Evolutionary conservation across 2,113 vertebrate genomes (phyloP).

Genomic region (Heterotilapia buettikoferi): DNA sequence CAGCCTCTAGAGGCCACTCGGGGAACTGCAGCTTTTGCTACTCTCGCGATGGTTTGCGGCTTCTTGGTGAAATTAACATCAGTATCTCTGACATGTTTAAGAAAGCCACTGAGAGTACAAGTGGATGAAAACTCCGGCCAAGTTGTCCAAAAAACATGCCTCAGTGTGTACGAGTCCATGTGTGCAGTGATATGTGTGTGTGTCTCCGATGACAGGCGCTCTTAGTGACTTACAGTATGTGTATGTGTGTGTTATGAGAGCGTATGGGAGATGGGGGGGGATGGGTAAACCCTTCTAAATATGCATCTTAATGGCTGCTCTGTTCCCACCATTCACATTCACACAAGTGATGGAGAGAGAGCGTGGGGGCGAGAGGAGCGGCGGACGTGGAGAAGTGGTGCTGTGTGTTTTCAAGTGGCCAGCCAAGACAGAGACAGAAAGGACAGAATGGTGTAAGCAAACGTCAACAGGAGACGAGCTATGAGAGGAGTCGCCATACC

Average conservation of each 20-base stretch:
- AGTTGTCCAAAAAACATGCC: conserved; percentile 23
- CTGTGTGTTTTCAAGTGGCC: conserved; percentile 45
- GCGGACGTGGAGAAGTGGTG: conserved; percentile 25
- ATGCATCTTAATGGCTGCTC: conserved; percentile 56
- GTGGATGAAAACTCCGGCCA: background rate
- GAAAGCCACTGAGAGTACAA: background rate
- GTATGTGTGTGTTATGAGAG: conserved; percentile 49
- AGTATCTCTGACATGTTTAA: background rate
- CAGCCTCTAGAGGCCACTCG: background rate
- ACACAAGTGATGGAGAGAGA: conserved; percentile 37
- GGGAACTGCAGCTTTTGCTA: background rate
- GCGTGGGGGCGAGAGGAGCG: background rate
- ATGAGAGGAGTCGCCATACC: conserved; percentile 45
- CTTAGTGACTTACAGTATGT: conserved; percentile 54
- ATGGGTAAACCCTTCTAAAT: conserved; percentile 48
- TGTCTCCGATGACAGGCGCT: conserved; percentile 49
- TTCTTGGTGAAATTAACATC: background rate
- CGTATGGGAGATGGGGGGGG: conserved; percentile 16
- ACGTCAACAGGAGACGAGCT: conserved; percentile 45
- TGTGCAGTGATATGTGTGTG: conserved; percentile 33
- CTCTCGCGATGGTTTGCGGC: background rate
- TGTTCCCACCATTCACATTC: conserved; percentile 63
- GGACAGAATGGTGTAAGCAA: conserved; percentile 15
- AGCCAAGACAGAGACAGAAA: conserved; percentile 14
- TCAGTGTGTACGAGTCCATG: conserved; percentile 11